These are phyloP conservation scores for Mythimna pallens DNA, from an alignment of 2,888 invertebrate species.

Conservation along the genomic window DNA sequence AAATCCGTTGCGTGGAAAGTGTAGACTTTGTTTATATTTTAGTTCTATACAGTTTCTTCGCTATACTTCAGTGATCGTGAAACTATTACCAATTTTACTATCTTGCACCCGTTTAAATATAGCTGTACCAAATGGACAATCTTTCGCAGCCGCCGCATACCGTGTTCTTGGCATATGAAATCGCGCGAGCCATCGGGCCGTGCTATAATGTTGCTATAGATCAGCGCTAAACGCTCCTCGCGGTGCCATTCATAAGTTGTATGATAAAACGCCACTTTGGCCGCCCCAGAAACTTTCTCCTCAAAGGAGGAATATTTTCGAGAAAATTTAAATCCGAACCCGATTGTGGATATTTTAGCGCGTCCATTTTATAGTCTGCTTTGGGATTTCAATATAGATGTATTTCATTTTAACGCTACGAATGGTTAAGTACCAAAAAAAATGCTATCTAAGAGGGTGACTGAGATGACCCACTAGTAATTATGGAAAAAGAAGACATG, in stretches of 20 bases:
- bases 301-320: conserved; percentile 68
- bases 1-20: too few relatives aligned
- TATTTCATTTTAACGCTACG: not conserved
- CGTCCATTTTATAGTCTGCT: conserved; percentile 45
- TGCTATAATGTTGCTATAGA: conserved; percentile 72
- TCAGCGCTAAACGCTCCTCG: conserved; percentile 73
- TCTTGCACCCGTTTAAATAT: conserved; percentile 22
- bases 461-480: too few relatives aligned
- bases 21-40: too few relatives aligned
- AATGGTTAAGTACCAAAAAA: not conserved
- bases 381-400: conserved; percentile 27
- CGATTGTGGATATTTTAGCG: conserved; percentile 55
- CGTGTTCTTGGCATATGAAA: conserved; percentile 57
- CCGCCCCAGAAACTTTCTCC: conserved; percentile 62
- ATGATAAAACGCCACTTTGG: conserved; percentile 69
- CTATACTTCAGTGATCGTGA: not conserved
- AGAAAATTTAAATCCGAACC: conserved; percentile 62
- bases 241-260: conserved; percentile 75
- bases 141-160: conserved; percentile 49
- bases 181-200: conserved; percentile 63
- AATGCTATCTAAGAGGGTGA: not conserved
- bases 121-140: conserved; percentile 45
- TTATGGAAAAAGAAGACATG: too few relatives aligned
- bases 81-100: conserved; percentile 4
- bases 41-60: not conserved